Evolutionary conservation across 2,797 vertebrate genomes (phyloP), one percentile per base, ranked within the genome.

Genomic region (Leuciscus waleckii): DNA sequence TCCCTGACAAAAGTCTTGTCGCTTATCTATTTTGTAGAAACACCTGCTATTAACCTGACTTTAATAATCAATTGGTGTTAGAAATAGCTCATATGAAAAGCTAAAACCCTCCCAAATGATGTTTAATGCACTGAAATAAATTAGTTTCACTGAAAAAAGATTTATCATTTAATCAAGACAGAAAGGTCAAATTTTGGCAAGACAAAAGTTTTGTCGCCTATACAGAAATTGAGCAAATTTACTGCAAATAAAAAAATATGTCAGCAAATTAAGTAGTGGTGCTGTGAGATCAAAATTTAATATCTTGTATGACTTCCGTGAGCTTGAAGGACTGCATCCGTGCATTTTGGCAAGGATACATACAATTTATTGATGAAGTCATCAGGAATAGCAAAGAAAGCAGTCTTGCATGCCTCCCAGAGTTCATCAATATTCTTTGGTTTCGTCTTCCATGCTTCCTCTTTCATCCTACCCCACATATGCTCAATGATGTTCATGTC

Each of bases 381-480:
- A 26, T 26, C 58, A 26, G 58, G 58, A 61, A 61, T 61, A 26
- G 2, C 26, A 32, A 65, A 65, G 61, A 65, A 65, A 65, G 61
- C 61, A 63, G n/a, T 63, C 61, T 63, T 29, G 61, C 61, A 63
- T 17, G 61, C 13, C 26, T 65, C 46, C 14, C 68, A 17, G 26
- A 39, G 29, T 37, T 43, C 39, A 39, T 79, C 84, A 58, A 21
- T 78, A 37, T 56, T 46, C 54, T 68, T 74, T 46, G 71, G 71
- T 74, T 74, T 74, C n/a, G 14, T 74, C 79, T 35, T 82, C 58
- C 70, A 46, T 46, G 35, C 70, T 39, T 79, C 26, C 23, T 26
- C 46, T 54, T 74, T 51, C 85, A 76, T 74, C 43, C 43, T 51
- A 46, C n/a, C 70, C 41, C 39, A 73, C 70, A 73, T 21, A 49